phyloP scores from a whole-genome alignment of 1,140 invertebrate genomes.

The Rhopalosiphum maidis region DNA sequence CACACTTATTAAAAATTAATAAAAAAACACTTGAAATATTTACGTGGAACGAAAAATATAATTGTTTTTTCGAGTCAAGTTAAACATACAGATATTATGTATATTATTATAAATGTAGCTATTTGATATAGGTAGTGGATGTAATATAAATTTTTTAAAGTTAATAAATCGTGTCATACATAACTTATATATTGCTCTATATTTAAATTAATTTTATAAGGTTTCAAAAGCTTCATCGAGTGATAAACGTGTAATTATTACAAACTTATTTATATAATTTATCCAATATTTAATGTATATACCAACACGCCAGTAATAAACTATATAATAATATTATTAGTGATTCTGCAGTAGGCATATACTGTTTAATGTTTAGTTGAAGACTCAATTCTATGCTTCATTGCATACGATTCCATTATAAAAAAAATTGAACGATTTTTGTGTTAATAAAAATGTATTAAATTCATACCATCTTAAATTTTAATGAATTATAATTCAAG shows the following conservation, averaged over 20 bases:
- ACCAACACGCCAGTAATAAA: no score
- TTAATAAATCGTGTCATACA: background rate
- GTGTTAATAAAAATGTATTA: background rate
- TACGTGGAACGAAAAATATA: background rate
- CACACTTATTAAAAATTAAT: background rate
- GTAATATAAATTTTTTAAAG: background rate
- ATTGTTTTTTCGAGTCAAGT: background rate
- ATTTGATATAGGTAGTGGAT: background rate
- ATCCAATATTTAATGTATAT: background rate
- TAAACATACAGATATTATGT: background rate
- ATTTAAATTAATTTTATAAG: background rate
- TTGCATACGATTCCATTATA: background rate
- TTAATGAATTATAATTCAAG: background rate
- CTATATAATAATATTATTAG: no score
- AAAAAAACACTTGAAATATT: background rate
- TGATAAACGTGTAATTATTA: background rate
- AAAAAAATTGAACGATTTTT: constrained; percentile 2
- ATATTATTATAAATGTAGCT: background rate
- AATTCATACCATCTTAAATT: background rate
- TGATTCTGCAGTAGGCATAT: no score
- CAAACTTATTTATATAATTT: background rate
- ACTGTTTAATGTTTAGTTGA: background rate
- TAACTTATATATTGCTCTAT: background rate
- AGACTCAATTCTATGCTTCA: background rate
- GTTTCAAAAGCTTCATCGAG: background rate